Evolutionary conservation across 2,888 invertebrate species (phyloP).

Genomic region (Oligia latruncula): DNA sequence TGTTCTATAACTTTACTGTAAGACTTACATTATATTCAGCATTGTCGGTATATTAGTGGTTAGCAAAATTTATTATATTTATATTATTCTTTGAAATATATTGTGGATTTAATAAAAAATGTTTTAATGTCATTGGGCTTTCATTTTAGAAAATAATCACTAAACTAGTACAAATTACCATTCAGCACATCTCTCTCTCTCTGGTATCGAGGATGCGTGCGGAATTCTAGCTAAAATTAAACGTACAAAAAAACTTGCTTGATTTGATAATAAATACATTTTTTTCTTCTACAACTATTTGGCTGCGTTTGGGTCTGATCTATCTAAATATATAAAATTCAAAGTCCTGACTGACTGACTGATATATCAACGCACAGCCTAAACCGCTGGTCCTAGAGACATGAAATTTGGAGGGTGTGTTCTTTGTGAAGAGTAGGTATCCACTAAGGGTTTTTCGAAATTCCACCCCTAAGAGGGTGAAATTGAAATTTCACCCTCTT

Average conservation of each 20-base stretch:
- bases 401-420: too few relatives aligned
- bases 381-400: too few relatives aligned
- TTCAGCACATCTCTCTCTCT: background rate
- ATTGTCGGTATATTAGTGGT: conserved; percentile 81
- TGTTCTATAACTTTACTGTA: conserved; percentile 71
- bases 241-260: background rate
- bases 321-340: background rate
- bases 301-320: background rate
- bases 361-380: too few relatives aligned
- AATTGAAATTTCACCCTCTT: too few relatives aligned
- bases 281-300: background rate
- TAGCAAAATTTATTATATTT: conserved; percentile 88
- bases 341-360: too few relatives aligned
- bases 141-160: conserved; percentile 69
- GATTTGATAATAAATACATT: background rate
- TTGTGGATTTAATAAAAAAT: conserved; percentile 89
- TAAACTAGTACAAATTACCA: background rate
- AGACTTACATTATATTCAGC: conserved; percentile 77
- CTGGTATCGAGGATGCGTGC: background rate
- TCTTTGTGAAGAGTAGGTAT: too few relatives aligned
- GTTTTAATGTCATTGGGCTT: conserved; percentile 82
- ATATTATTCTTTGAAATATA: conserved; percentile 90
- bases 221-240: background rate
- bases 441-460: too few relatives aligned
- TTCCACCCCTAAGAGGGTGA: too few relatives aligned